Conservation (phyloP, 2,888 invertebrate genomes). For the Apodemia zela region DNA sequence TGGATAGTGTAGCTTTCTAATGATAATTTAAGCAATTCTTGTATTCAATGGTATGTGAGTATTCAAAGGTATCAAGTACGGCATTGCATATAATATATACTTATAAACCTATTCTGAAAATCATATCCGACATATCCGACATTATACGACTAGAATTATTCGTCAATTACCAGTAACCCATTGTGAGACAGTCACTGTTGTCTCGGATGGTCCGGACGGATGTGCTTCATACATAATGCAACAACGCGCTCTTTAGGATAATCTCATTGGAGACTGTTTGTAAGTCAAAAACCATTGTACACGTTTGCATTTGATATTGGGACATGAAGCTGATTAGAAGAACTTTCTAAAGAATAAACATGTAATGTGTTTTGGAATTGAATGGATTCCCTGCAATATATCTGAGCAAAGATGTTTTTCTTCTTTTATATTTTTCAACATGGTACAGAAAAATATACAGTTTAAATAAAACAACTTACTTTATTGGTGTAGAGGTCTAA, state of each 20-base stretch:
- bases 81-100: too few species aligned
- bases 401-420: not conserved
- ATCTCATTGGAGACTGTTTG: slow-evolving; percentile 68
- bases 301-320: slow-evolving; percentile 52
- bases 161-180: not conserved
- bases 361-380: not conserved
- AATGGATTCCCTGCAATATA: not conserved
- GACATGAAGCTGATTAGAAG: not conserved
- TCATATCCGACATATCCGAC: not conserved
- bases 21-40: too few species aligned
- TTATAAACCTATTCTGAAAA: not conserved
- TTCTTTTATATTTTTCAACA: too few species aligned
- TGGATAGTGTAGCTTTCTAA: too few species aligned
- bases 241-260: slow-evolving; percentile 46
- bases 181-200: not conserved
- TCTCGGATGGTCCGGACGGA: slow-evolving; percentile 42
- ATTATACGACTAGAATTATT: not conserved
- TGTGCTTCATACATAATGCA: slow-evolving; percentile 68
- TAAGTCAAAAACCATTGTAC: slow-evolving; percentile 74
- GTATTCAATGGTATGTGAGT: too few species aligned
- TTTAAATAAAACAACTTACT: too few species aligned
- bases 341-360: slow-evolving; percentile 8
- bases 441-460: too few species aligned
- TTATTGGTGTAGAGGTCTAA: too few species aligned
- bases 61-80: too few species aligned